Percentiles rank a stretch among this genome's conserved stretches.
Evolutionary conservation across 2,797 vertebrate species (phyloP).

Genomic region (Lycodopsis pacificus): DNA sequence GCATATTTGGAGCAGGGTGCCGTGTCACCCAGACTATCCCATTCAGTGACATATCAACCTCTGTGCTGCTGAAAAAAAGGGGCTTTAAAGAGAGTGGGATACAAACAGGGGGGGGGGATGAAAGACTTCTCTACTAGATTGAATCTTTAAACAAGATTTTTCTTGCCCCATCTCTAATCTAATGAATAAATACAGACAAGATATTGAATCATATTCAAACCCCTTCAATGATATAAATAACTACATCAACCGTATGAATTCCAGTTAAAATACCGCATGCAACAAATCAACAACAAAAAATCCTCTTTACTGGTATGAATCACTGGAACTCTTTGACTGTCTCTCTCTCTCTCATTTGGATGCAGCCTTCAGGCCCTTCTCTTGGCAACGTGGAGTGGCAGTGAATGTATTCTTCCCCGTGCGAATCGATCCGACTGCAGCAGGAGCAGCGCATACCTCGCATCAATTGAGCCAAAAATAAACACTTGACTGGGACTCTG

Average conservation of each 20-base stretch:
- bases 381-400: not conserved
- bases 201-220: not conserved
- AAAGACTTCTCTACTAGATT: not conserved
- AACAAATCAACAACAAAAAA: constrained; percentile 4
- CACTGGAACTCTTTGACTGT: constrained; percentile 20
- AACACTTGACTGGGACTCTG: not conserved
- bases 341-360: constrained; percentile 22
- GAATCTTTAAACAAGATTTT: not conserved
- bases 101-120: not conserved
- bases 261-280: constrained; percentile 3
- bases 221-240: not conserved
- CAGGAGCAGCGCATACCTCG: not conserved
- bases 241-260: not conserved
- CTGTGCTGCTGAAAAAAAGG: not conserved
- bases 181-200: constrained; percentile 4
- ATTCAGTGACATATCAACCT: constrained; percentile 25
- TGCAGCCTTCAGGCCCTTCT: constrained; percentile 30
- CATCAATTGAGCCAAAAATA: constrained; percentile 36
- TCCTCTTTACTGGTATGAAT: constrained; percentile 15
- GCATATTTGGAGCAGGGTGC: constrained; percentile 46
- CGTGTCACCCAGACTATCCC: constrained; percentile 35
- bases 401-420: constrained; percentile 6
- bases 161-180: not conserved
- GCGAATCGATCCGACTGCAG: constrained; percentile 47
- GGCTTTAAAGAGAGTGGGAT: not conserved